These are phyloP conservation scores for Tubulanus polymorphus DNA, from an alignment of 2,888 invertebrate species.

Conservation along the genomic window DNA sequence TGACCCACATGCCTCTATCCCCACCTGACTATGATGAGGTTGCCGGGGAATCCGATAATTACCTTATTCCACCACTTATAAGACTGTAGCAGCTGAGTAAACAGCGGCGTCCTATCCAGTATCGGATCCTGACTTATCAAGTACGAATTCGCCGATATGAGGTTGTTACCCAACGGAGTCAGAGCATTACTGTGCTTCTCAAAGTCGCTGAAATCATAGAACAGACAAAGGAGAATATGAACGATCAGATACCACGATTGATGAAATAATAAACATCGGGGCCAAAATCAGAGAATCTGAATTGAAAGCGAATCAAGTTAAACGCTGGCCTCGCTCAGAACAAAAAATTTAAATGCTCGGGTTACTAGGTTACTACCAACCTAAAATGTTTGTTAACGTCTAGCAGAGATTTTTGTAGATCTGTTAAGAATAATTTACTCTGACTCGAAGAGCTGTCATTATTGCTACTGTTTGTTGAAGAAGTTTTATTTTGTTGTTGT, in stretches of 20 bases:
- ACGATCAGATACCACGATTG: no score
- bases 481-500: no score
- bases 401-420: neutral
- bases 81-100: neutral
- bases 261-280: neutral
- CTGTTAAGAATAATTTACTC: neutral
- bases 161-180: neutral
- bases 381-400: neutral
- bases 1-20: no score
- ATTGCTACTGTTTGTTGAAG: no score
- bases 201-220: neutral
- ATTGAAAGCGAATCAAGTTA: neutral
- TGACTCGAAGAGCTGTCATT: neutral
- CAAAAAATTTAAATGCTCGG: neutral
- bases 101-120: neutral
- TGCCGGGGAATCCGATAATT: no score
- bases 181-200: neutral
- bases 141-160: neutral
- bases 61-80: conserved; percentile 2
- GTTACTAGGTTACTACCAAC: neutral
- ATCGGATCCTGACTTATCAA: neutral
- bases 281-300: neutral
- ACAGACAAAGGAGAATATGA: neutral
- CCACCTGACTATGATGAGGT: no score
- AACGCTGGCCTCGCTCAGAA: no score